Evolutionary conservation across 2,797 vertebrate genomes (phyloP), one percentile per base, ranked within the genome.

Genomic region (Delichon dasypus): DNA sequence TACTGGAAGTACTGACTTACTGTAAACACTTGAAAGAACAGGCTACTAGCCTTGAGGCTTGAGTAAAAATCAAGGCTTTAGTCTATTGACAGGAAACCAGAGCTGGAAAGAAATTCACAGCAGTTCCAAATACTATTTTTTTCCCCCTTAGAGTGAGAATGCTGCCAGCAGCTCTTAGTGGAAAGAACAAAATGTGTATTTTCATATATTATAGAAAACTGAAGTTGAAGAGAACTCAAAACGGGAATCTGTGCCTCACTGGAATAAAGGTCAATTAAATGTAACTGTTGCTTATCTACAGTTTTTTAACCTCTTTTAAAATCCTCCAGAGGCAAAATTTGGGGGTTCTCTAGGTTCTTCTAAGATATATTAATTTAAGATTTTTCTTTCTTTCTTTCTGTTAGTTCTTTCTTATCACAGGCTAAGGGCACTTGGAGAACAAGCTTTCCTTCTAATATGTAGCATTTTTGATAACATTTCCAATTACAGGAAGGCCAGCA

Each of bases 11-110:
- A 57, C 13, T 58, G 51, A 44, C 32, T 71, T 86, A 32, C 19
- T 86, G n/a, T 40, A 73, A n/a, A 55, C 21, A 51, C 60, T 86
- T 83, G 21, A 72, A 72, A 89, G 92, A 75, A 34, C 17, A 55
- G 47, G 20, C 55, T 91, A 29, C 36, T 60, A 84, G 44, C 62
- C 88, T 73, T 36, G 62, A 65, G 66, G 55, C 51, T 78, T 85
- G 73, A 74, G 54, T 47, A 83, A 74, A 68, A 91, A 61, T 78
- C 32, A 74, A 82, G 65, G 34, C 54, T 89, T 92, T 84, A 29
- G 60, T 71, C 50, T 85, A 36, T 68, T 94, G 91, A 93, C 66
- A 70, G 88, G 80, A 96, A 96, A 86, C 55, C 29, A 60, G 80
- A 55, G 51, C 3, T 86, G 89, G 80, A 78, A 90, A 88, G 58